Base-by-base conservation (phyloP, 2,797 vertebrate species). In the Sebastes steindachneri region DNA sequence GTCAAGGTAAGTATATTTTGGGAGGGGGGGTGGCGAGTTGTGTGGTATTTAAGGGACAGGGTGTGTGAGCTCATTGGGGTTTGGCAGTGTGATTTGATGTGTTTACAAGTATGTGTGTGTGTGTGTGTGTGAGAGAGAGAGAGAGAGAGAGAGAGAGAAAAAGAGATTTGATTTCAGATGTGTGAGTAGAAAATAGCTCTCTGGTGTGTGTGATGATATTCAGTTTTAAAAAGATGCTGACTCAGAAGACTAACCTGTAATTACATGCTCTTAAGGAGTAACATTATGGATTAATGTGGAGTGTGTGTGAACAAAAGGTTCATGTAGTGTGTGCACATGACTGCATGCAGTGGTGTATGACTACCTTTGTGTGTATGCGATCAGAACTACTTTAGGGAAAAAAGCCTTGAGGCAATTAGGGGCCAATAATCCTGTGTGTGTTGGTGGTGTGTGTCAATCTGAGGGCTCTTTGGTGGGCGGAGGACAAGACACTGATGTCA, bases 401-500 rank as follows among this genome's bases (percentile, higher is more conserved):
- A 67, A 77, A 29, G 60, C 86, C 85, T 70, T 0, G 1, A 59
- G 88, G 78, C 68, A 65, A 51, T 72, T 54, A n/a, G 15, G 65
- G 71, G 73, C 68, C 71, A 68, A 86, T 87, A 87, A 86, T 83
- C 76, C 26, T 73, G 25, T 54, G 73, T 28, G 60, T 62, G 59
- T 76, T 67, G 69, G 84, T 76, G 59, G 58, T 86, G 48, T 59
- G 67, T 86, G 82, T 89, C 76, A 84, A 69, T 90, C 58, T 51
- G 54, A 45, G 33, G 35, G 55, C 63, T 83, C 51, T 75, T 70
- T 71, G 85, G 80, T 74, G 84, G 75, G 78, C 71, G 77, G 85
- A 89, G 79, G 60, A 92, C 73, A 85, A 89, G 85, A 86, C 88
- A 89, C 82, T 90, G 87, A 93, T 93, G 92, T 95, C 91, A 94